Evolutionary conservation across 2,888 invertebrate genomes (phyloP), one percentile per base, ranked within the genome.

Genomic region (Bruchidius siliquastri): DNA sequence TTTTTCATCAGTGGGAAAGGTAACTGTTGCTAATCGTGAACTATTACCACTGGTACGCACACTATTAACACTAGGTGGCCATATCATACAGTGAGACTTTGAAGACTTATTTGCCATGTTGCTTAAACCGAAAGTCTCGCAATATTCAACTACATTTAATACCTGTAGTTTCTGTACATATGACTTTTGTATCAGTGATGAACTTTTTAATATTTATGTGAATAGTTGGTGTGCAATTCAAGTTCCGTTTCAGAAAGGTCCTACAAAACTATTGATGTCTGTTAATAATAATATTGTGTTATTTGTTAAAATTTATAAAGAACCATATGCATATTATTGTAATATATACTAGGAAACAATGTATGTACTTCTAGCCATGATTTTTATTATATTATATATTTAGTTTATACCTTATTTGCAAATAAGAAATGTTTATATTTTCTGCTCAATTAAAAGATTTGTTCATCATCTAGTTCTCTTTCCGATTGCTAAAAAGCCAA

Each of bases 281-380:
- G 49, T 49, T 49, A 49, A 49, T 49, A 49, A 49, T 13, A 49
- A 49, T 49, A 49, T 49, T 49, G 49, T 13, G 49, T 49, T 49
- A 49, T 49, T 49, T 49, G 49, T 49, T 49, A 49, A 49, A 49
- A 49, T 49, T 49, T 49, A 49, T 49, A 49, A 49, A 13, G 18
- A 49, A 49, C 49, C 8, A 13, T 49, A 49, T 49, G 49, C 49
- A 49, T 49, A 49, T 49, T 49, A 49, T 18, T 49, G 49, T 49
- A 49, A 49, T 49, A 49, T n/a, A n/a, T 49, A 49, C 18, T 49
- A 49, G 49, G 73, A 22, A 71, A 67, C 66, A 73, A 71, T 71
- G 71, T 73, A 70, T 69, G 69, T 13, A 74, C 72, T 74, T 73
- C 72, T 73, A 75, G 71, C 71, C 67, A 49, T 49, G 49, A 49